Conservation (phyloP, 64 coral and sea anemone genomes). For the Porites lutea region DNA sequence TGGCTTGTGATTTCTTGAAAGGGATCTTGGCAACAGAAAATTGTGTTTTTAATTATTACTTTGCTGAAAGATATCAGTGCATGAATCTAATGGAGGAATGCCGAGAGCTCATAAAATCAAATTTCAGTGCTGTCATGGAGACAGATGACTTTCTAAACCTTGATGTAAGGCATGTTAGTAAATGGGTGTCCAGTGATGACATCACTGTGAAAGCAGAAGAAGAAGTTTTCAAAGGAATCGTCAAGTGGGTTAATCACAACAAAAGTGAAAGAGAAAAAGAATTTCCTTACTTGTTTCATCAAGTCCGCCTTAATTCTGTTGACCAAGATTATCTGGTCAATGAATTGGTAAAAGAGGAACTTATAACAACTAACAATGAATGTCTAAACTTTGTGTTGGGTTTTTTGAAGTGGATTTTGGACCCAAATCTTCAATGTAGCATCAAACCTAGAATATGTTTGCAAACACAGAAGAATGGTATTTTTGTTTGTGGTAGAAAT, state of each 20-base stretch:
- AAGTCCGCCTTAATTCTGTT: background rate
- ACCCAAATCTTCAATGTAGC: too few relatives aligned
- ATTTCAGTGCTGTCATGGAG: background rate
- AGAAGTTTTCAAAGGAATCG: conserved; percentile 8
- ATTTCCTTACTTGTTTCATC: background rate
- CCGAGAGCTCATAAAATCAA: background rate
- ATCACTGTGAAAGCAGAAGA: background rate
- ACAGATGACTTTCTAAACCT: conserved; percentile 10
- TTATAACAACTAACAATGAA: background rate
- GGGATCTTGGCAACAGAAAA: background rate
- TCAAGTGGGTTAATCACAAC: background rate
- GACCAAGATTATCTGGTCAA: background rate
- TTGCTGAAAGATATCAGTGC: background rate
- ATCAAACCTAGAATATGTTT: background rate
- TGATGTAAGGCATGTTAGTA: background rate
- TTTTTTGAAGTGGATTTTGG: background rate
- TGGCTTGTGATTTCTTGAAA: background rate
- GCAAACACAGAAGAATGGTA: background rate
- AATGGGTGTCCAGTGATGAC: conserved; percentile 19
- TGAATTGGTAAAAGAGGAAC: background rate
- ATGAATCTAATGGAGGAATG: background rate
- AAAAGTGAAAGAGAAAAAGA: background rate
- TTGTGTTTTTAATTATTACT: conserved; percentile 1
- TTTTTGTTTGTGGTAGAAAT: background rate
- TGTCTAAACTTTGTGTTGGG: background rate